Conservation (phyloP, 2,113 vertebrate species). For the Galeopterus variegatus region DNA sequence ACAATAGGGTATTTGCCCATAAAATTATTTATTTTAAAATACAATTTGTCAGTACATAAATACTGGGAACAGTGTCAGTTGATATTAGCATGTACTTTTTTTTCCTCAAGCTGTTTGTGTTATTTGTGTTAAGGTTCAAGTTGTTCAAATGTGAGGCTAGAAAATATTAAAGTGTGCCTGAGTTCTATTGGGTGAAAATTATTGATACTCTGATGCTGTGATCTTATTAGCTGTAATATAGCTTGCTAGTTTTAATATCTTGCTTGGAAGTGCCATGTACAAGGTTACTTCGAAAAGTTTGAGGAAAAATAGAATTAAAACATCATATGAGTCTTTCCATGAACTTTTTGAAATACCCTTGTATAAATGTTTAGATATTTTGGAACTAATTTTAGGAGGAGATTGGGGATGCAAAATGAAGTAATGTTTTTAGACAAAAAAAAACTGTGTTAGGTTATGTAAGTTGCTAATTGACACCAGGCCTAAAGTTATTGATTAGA, state of each 20-base stretch:
- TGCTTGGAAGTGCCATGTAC: conserved; percentile 76
- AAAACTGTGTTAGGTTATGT: neutral
- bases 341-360: too few species aligned
- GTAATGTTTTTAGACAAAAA: conserved; percentile 40
- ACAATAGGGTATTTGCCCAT: neutral
- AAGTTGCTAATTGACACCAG: neutral
- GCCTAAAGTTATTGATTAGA: neutral
- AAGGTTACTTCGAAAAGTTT: too few species aligned
- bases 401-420: conserved; percentile 32
- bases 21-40: conserved; percentile 60
- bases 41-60: neutral
- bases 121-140: conserved; percentile 36
- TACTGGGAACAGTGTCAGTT: neutral
- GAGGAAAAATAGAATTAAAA: too few species aligned
- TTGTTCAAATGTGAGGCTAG: conserved; percentile 44
- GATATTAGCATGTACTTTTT: neutral
- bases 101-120: conserved; percentile 49
- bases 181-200: conserved; percentile 81
- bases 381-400: conserved; percentile 20
- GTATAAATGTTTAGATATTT: conserved; percentile 25
- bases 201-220: conserved; percentile 79
- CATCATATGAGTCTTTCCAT: too few species aligned
- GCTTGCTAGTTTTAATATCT: conserved; percentile 75
- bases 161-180: conserved; percentile 74
- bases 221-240: conserved; percentile 66